A percentile compares a stretch with the other conserved stretches of the same genome.
phyloP scores from a whole-genome alignment of 2,797 vertebrate genomes.

The Sebastes itinus region DNA sequence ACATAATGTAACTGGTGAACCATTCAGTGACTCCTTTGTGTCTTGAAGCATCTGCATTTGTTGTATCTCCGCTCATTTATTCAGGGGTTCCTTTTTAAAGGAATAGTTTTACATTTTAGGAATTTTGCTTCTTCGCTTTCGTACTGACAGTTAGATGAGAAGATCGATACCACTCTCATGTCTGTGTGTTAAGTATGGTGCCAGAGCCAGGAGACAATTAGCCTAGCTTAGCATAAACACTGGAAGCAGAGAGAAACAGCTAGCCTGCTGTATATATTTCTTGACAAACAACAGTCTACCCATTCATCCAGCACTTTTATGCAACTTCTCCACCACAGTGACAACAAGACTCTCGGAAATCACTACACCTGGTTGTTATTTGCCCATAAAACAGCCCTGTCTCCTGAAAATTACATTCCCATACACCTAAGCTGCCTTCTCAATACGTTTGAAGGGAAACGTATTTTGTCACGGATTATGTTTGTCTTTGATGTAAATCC shows the following conservation, averaged over 20 bases:
- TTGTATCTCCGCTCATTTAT: neutral
- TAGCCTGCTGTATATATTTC: neutral
- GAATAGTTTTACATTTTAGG: neutral
- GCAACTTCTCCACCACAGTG: neutral
- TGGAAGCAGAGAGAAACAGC: neutral
- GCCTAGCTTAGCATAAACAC: neutral
- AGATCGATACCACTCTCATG: neutral
- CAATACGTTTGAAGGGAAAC: no score
- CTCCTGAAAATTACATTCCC: no score
- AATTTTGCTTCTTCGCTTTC: neutral
- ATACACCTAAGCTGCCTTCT: no score
- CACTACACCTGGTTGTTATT: neutral
- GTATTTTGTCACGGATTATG: no score
- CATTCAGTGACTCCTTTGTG: neutral
- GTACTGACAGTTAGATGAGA: neutral
- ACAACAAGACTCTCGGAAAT: neutral
- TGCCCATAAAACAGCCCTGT: neutral
- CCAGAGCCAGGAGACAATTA: neutral
- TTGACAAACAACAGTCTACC: neutral
- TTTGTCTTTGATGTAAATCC: no score
- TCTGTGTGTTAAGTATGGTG: neutral
- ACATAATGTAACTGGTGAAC: neutral
- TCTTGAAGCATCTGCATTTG: neutral
- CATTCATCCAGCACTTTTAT: neutral
- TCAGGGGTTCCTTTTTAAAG: neutral